A percentile compares a stretch with the other conserved stretches of the same genome.
Conservation (phyloP, 1,140 invertebrate species). For the Camponotus vicinus region DNA sequence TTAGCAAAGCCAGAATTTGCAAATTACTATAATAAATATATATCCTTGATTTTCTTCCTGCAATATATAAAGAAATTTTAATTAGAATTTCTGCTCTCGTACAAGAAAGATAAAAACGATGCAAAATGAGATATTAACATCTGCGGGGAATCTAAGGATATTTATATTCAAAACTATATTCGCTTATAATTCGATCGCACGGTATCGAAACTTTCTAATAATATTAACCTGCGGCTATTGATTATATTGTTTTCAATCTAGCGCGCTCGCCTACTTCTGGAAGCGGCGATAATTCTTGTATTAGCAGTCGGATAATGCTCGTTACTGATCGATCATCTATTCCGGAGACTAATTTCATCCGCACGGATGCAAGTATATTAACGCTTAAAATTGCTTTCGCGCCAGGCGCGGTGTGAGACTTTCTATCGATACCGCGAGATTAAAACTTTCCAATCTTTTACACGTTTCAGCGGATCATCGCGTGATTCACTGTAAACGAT, state of each 20-base stretch:
- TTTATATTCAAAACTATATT: constrained; percentile 54
- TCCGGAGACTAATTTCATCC: constrained; percentile 57
- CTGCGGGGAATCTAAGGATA: constrained; percentile 13
- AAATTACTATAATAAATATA: not conserved
- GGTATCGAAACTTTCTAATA: constrained; percentile 58
- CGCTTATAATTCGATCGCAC: not conserved
- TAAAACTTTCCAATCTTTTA: constrained; percentile 62
- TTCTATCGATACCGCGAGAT: constrained; percentile 62
- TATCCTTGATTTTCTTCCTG: not conserved
- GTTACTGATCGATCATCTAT: constrained; percentile 52
- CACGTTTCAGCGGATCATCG: constrained; percentile 41
- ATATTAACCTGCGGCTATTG: constrained; percentile 60
- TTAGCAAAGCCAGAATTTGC: not conserved
- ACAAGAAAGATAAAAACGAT: not conserved
- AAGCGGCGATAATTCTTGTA: constrained; percentile 59
- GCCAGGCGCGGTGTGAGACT: constrained; percentile 50
- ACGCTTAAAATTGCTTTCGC: constrained; percentile 63
- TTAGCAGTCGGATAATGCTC: constrained; percentile 47
- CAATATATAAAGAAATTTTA: not conserved
- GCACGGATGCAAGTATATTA: constrained; percentile 57
- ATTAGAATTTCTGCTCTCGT: not conserved
- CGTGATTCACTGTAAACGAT: constrained; percentile 26
- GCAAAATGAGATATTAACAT: not conserved
- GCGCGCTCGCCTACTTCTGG: constrained; percentile 62
- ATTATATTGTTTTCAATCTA: constrained; percentile 63